Base-by-base conservation (phyloP, 2,797 vertebrate genomes). In the Molothrus aeneus region DNA sequence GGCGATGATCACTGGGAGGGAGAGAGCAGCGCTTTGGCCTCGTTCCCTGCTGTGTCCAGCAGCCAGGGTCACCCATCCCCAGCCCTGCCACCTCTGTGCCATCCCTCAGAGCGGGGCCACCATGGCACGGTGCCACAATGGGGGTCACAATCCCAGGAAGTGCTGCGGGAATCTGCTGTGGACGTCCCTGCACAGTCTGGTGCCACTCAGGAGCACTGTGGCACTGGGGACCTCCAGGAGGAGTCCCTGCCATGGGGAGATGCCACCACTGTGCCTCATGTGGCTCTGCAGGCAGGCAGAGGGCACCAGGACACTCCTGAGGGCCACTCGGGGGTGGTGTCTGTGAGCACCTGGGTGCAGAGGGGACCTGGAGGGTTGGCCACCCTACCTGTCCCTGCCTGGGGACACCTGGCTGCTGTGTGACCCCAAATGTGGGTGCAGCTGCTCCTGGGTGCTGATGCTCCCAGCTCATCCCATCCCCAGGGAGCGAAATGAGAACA, bases 1-100 rank as follows among this genome's bases (percentile, higher is more conserved):
- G 96, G 92, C 14, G 56, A 96, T 96, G 97, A 97, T 97, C 96
- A 96, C 97, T 96, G 42, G 57, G 91, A 97, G 94, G 96, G 94
- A 95, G 88, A 94, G 87, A 95, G 85, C 16, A 36, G 94, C 10
- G 66, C 95, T 97, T 91, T 69, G 96, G 96, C 97, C 97, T 97
- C 86, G 86, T 97, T 97, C 95, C 95, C 92, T 87, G 81, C 94
- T 11, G 17, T 34, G 92, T 90, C 95, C 96, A 32, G 34, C 86
- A 65, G 45, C 59, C 22, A 1, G 53, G 72, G 24, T 11, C 42
- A 26, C n/a, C 54, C 7, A 0, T 34, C 6, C 24, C 70, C 77
- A 12, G 50, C 60, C 31, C 28, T 45, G 45, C 45, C 54, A 51
- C 40, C 71, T 40, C 29, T 1, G 25, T 38, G 61, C 36, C 26